A percentile compares a stretch with the other conserved stretches of the same genome.
Conservation (phyloP, 2,888 invertebrate genomes). For the Steinernema scapterisci region DNA sequence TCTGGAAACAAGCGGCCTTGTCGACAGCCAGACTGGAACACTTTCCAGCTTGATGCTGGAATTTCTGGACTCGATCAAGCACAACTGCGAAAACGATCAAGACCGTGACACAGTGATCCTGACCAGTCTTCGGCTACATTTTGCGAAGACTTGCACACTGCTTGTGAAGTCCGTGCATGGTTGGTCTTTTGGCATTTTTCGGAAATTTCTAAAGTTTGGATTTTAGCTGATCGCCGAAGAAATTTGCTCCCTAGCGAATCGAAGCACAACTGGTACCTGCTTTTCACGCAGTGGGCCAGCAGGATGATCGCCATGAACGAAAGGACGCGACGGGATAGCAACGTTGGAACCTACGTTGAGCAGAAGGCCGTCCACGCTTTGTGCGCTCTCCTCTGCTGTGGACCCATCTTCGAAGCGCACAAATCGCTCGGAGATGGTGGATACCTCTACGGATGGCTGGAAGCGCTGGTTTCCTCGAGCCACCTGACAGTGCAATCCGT, state of each 20-base stretch:
- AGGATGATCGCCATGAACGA: slow-evolving; percentile 69
- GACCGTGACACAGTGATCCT: slow-evolving; percentile 86
- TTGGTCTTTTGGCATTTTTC: slow-evolving; percentile 71
- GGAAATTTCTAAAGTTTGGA: too few relatives aligned
- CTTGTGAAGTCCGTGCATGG: slow-evolving; percentile 87
- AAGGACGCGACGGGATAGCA: slow-evolving; percentile 47
- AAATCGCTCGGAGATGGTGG: slow-evolving; percentile 74
- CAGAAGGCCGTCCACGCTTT: slow-evolving; percentile 79
- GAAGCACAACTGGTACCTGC: slow-evolving; percentile 82
- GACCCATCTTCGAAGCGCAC: slow-evolving; percentile 83
- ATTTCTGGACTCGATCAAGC: slow-evolving; percentile 89
- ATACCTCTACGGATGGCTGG: slow-evolving; percentile 87
- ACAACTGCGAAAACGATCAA: slow-evolving; percentile 87
- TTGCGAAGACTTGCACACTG: slow-evolving; percentile 89
- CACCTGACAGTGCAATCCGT: slow-evolving; percentile 79
- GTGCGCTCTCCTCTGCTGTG: slow-evolving; percentile 92
- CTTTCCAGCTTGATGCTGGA: slow-evolving; percentile 87
- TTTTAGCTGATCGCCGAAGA: slow-evolving; percentile 83
- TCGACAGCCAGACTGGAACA: slow-evolving; percentile 82
- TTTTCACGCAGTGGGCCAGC: slow-evolving; percentile 93
- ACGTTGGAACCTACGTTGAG: slow-evolving; percentile 69
- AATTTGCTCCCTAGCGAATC: slow-evolving; percentile 85
- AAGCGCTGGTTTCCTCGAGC: slow-evolving; percentile 83
- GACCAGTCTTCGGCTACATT: slow-evolving; percentile 87
- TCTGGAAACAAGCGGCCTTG: slow-evolving; percentile 74